Evolutionary conservation across 2,113 vertebrate species (phyloP).

Genomic region (Tringa solitaria): DNA sequence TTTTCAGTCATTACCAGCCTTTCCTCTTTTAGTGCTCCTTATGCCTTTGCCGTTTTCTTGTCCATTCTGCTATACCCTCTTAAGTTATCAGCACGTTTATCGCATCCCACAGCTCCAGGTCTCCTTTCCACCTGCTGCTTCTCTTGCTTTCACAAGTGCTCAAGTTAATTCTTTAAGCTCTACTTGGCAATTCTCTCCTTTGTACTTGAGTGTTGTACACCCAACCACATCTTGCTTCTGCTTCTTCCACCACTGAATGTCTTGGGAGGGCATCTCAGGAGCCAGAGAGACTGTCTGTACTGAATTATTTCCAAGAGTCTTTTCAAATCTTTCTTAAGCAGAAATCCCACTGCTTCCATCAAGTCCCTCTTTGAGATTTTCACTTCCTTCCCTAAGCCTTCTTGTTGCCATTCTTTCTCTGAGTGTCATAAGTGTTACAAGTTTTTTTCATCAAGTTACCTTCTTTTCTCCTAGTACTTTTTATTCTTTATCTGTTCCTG

Average conservation of each 20-base stretch:
- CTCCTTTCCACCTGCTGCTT: not conserved
- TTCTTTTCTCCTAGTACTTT: not conserved
- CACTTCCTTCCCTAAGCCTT: not conserved
- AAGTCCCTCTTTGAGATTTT: not conserved
- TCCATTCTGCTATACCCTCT: not conserved
- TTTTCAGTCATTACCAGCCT: not conserved
- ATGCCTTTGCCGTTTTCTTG: not conserved
- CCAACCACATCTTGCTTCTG: not conserved
- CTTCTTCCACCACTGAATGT: not conserved
- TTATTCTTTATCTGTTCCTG: not conserved
- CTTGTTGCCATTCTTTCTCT: not conserved
- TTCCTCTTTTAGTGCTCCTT: not conserved
- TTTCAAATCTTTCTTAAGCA: not conserved
- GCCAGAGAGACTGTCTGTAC: not conserved
- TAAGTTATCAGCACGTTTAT: not conserved
- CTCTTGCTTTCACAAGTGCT: not conserved
- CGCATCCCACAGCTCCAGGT: not conserved
- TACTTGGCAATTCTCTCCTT: not conserved
- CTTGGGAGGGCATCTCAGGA: not conserved
- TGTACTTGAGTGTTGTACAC: not conserved
- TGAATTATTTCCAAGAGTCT: not conserved
- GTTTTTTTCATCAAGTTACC: not conserved
- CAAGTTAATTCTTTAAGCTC: not conserved
- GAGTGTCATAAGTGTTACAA: not conserved
- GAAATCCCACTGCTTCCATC: not conserved